Conservation (phyloP, 2,888 invertebrate species). For the Galerucella calmariensis region DNA sequence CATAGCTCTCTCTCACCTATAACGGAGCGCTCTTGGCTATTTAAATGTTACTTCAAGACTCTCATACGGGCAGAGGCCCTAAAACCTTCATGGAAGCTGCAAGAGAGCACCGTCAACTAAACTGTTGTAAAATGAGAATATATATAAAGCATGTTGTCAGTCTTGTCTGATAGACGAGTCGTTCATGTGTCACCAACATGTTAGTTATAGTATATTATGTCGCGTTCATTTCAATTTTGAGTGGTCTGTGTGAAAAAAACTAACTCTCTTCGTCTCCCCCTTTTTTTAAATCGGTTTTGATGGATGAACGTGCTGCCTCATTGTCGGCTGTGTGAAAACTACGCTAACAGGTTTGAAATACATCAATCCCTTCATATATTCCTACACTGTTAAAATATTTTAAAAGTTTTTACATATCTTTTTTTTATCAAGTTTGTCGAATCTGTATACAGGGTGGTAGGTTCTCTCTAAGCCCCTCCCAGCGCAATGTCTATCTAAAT, state of each 20-base stretch:
- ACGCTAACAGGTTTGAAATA: slow-evolving; percentile 13
- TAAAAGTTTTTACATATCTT: not conserved
- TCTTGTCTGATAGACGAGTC: slow-evolving; percentile 58
- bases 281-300: slow-evolving; percentile 23
- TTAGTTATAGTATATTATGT: slow-evolving; percentile 44
- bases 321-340: slow-evolving; percentile 7
- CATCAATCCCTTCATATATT: not conserved
- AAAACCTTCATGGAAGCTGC: slow-evolving; percentile 59
- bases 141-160: slow-evolving; percentile 62
- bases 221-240: slow-evolving; percentile 36
- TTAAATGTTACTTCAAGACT: slow-evolving; percentile 55
- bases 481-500: no score
- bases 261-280: slow-evolving; percentile 4
- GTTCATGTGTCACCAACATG: slow-evolving; percentile 56
- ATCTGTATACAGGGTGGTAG: no score
- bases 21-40: slow-evolving; percentile 60
- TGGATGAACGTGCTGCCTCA: not conserved
- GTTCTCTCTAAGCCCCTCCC: no score
- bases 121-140: slow-evolving; percentile 66
- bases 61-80: slow-evolving; percentile 52
- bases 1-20: slow-evolving; percentile 58
- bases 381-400: not conserved
- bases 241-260: slow-evolving; percentile 19
- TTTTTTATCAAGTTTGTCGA: not conserved
- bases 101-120: slow-evolving; percentile 56